Evolutionary conservation across 2,797 vertebrate genomes (phyloP).

Genomic region (Pelobates cultripes): DNA sequence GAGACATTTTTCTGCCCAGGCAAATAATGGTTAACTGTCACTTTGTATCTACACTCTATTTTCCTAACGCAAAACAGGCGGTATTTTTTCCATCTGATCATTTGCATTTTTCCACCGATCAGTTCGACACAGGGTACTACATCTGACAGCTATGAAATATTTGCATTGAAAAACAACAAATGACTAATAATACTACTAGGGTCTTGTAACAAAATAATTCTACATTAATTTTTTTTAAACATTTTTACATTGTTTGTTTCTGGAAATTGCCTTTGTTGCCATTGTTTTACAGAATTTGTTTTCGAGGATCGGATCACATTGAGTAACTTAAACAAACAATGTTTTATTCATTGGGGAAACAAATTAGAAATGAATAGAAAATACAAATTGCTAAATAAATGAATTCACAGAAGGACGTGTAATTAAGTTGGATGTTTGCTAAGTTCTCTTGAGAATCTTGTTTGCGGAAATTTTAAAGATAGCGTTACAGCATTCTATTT

Average conservation of each 20-base stretch:
- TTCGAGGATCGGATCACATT: not conserved
- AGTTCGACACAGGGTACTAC: constrained; percentile 54
- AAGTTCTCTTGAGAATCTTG: not conserved
- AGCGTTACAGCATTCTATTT: not conserved
- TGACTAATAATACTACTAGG: not conserved
- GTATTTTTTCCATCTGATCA: constrained; percentile 56
- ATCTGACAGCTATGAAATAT: constrained; percentile 43
- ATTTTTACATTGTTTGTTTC: not conserved
- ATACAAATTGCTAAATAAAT: not conserved
- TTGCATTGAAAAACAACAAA: constrained; percentile 24
- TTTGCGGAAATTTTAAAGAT: not conserved
- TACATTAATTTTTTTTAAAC: not conserved
- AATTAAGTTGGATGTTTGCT: not conserved
- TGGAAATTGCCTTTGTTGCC: not conserved
- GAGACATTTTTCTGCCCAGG: constrained; percentile 63
- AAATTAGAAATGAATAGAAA: not conserved
- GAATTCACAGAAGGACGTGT: not conserved
- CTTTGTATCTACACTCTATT: constrained; percentile 65
- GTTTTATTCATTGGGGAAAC: not conserved
- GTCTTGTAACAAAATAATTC: not conserved
- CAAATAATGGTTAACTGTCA: constrained; percentile 68
- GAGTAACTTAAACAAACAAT: not conserved
- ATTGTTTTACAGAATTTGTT: not conserved
- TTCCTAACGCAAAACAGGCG: constrained; percentile 71
- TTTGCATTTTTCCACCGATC: constrained; percentile 60